Evolutionary conservation across 2,888 invertebrate genomes (phyloP).

Genomic region (Ophioninae sp.): DNA sequence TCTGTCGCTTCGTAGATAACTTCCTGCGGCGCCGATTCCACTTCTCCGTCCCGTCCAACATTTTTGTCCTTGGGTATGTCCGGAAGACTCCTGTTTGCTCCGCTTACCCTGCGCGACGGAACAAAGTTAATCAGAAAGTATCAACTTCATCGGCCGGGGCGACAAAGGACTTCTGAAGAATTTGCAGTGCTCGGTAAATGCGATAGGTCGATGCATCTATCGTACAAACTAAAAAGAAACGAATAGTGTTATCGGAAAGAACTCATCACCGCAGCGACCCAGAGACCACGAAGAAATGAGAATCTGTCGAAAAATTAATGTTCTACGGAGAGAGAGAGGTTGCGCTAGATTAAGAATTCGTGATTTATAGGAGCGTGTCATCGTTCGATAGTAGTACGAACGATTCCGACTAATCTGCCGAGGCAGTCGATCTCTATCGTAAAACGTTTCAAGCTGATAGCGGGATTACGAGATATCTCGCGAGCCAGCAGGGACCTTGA

Average conservation of each 20-base stretch:
- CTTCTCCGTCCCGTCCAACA: slow-evolving; percentile 81
- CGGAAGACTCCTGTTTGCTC: slow-evolving; percentile 90
- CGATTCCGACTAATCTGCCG: background rate
- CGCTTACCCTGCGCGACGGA: slow-evolving; percentile 78
- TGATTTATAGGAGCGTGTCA: background rate
- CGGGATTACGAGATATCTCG: background rate
- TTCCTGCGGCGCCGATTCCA: slow-evolving; percentile 71
- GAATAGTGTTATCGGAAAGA: slow-evolving; percentile 16
- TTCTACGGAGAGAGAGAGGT: background rate
- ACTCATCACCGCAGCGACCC: slow-evolving; percentile 25
- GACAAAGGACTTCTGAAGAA: slow-evolving; percentile 1
- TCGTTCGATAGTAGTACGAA: slow-evolving; percentile 1
- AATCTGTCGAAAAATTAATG: background rate
- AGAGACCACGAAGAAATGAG: slow-evolving; percentile 2
- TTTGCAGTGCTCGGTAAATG: slow-evolving; percentile 29
- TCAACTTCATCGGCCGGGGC: background rate
- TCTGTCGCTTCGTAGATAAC: slow-evolving; percentile 78
- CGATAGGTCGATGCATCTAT: slow-evolving; percentile 31
- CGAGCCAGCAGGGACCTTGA: background rate
- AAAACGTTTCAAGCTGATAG: background rate
- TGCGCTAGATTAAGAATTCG: background rate
- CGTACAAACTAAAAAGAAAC: slow-evolving; percentile 11
- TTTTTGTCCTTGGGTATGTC: slow-evolving; percentile 90
- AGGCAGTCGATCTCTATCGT: background rate
- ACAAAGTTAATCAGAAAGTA: background rate